Percentiles rank a stretch among this genome's conserved stretches.
Evolutionary conservation across 2,888 invertebrate genomes (phyloP).

Genomic region (Aproaerema taeniolella): DNA sequence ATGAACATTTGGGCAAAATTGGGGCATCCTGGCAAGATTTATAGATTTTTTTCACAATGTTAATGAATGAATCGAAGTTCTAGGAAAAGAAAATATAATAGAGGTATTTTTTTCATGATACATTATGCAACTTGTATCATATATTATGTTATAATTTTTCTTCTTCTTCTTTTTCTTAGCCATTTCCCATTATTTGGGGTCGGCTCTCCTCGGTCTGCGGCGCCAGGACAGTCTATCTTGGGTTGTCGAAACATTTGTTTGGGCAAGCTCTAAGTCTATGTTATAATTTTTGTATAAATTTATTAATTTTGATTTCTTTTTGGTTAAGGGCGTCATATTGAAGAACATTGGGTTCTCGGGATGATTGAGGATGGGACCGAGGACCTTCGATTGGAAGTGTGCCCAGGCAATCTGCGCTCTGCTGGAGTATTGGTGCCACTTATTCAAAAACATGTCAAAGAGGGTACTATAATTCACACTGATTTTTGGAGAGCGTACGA

Average conservation of each 20-base stretch:
- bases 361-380: constrained; percentile 27
- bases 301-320: too few relatives aligned
- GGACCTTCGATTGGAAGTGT: constrained; percentile 28
- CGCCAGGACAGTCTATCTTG: too few relatives aligned
- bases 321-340: constrained; percentile 6
- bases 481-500: constrained; percentile 16
- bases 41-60: too few relatives aligned
- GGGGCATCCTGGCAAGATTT: not conserved
- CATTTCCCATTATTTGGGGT: too few relatives aligned
- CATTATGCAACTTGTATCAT: too few relatives aligned
- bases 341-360: constrained; percentile 25
- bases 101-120: too few relatives aligned
- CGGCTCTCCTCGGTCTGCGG: too few relatives aligned
- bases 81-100: not conserved
- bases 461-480: not conserved
- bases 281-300: too few relatives aligned
- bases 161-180: too few relatives aligned
- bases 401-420: constrained; percentile 23
- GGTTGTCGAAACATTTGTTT: too few relatives aligned
- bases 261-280: too few relatives aligned
- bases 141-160: too few relatives aligned
- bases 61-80: not conserved
- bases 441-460: constrained; percentile 24
- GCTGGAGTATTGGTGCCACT: constrained; percentile 25
- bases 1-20: not conserved